Conservation (phyloP, 2,113 vertebrate genomes). For the Cyanoderma ruficeps region DNA sequence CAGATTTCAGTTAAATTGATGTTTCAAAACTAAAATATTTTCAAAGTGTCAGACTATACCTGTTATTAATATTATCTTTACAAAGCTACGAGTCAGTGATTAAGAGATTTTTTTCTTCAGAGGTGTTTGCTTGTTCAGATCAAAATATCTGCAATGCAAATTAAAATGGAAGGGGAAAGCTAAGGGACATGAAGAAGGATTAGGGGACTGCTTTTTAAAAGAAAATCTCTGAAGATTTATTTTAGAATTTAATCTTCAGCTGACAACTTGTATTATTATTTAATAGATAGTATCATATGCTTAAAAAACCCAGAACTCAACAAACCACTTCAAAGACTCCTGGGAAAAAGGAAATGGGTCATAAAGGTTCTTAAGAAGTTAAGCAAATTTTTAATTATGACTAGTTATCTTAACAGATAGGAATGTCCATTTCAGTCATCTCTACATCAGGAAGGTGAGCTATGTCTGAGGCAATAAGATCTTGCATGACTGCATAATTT, state of each 20-base stretch:
- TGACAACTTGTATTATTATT: neutral
- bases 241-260: neutral
- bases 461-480: neutral
- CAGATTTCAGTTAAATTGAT: neutral
- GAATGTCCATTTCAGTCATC: neutral
- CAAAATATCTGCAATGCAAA: neutral
- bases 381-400: neutral
- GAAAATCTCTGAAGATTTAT: neutral
- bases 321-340: neutral
- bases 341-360: neutral
- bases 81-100: neutral
- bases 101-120: neutral
- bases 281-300: neutral
- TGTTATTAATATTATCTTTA: neutral
- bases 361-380: neutral
- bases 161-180: neutral
- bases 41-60: neutral
- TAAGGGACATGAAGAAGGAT: neutral
- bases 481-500: neutral
- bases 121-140: neutral
- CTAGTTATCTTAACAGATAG: neutral
- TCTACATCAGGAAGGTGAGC: neutral
- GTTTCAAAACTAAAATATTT: neutral
- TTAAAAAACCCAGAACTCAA: neutral
- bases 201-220: neutral